phyloP scores from a whole-genome alignment of 2,888 invertebrate species.

The Idaea dimidiata region DNA sequence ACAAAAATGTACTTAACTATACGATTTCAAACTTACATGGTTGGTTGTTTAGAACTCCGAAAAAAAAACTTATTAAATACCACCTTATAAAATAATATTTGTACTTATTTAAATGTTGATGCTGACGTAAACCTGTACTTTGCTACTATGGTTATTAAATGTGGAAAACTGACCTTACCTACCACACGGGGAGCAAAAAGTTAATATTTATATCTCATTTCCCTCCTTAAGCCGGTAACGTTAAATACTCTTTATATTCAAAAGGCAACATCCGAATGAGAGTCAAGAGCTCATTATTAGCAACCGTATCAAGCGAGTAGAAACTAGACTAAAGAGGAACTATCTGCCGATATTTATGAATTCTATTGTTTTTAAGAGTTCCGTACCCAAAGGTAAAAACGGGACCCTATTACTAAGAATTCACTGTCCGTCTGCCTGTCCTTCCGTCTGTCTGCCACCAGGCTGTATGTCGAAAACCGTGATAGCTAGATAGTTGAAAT shows the following conservation, averaged over 20 bases:
- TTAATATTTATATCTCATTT: slow-evolving; percentile 38
- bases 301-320: slow-evolving; percentile 28
- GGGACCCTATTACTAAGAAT: too few relatives aligned
- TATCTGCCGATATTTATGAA: not conserved
- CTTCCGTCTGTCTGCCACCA: too few relatives aligned
- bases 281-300: slow-evolving; percentile 22
- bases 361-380: not conserved
- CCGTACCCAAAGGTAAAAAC: too few relatives aligned
- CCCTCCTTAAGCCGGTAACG: slow-evolving; percentile 3
- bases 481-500: too few relatives aligned
- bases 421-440: too few relatives aligned
- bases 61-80: too few relatives aligned
- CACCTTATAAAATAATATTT: too few relatives aligned
- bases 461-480: too few relatives aligned
- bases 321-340: not conserved
- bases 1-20: too few relatives aligned
- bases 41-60: too few relatives aligned
- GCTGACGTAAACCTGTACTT: not conserved
- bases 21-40: too few relatives aligned
- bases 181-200: slow-evolving; percentile 18
- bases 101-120: too few relatives aligned
- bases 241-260: slow-evolving; percentile 25
- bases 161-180: not conserved
- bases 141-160: not conserved
- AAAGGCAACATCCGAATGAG: slow-evolving; percentile 17